A percentile compares a stretch with the other conserved stretches of the same genome.
Conservation (phyloP, 2,797 vertebrate genomes). For the Natrix natrix region DNA sequence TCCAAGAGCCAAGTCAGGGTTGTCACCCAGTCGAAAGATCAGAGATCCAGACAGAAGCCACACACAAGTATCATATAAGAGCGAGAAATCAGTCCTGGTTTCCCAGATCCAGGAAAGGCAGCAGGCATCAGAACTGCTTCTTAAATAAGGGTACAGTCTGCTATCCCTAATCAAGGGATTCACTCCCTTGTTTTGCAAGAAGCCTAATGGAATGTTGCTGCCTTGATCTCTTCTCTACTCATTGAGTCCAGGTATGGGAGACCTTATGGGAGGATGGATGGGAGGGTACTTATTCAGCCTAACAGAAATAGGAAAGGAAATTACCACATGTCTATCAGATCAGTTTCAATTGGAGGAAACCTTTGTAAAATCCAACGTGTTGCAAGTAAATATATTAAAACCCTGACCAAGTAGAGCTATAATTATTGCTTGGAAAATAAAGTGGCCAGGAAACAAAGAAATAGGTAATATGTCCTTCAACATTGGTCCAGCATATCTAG, state of each 20-base stretch:
- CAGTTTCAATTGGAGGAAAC: background rate
- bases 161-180: no score
- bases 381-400: background rate
- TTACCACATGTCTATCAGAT: background rate
- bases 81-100: background rate
- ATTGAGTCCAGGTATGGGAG: background rate
- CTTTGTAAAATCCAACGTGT: background rate
- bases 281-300: background rate
- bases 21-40: background rate
- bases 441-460: background rate
- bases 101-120: background rate
- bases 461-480: fast-evolving
- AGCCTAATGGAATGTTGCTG: background rate
- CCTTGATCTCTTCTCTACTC: background rate
- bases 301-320: no score
- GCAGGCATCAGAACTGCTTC: background rate
- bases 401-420: background rate
- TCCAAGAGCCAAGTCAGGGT: background rate
- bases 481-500: no score
- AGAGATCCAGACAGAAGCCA: background rate
- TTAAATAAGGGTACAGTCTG: background rate
- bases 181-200: no score
- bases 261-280: background rate
- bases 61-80: background rate
- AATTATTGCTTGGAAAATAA: background rate